Evolutionary conservation across 2,797 vertebrate genomes (phyloP).

Genomic region (Erpetoichthys calabaricus): DNA sequence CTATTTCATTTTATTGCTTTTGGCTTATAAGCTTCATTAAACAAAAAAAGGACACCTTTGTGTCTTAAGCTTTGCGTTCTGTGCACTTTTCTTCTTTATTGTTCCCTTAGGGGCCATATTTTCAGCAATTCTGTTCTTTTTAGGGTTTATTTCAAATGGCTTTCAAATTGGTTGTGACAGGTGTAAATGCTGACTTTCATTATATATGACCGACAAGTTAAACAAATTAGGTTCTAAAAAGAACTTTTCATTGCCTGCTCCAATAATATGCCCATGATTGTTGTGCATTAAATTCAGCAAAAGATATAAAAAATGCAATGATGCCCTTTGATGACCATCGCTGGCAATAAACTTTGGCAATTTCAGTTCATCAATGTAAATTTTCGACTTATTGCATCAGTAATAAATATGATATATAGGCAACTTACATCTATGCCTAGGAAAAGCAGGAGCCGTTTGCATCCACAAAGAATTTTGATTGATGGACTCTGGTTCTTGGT

Average conservation of each 20-base stretch:
- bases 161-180: slow-evolving; percentile 1
- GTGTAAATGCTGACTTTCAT: background rate
- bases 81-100: slow-evolving; percentile 7
- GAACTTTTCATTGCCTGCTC: background rate
- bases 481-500: too few species aligned
- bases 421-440: too few species aligned
- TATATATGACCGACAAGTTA: background rate
- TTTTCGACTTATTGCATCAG: background rate
- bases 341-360: background rate
- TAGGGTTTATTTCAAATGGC: slow-evolving; percentile 2
- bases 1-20: slow-evolving; percentile 10
- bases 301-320: background rate
- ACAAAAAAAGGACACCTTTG: slow-evolving; percentile 10
- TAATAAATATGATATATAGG: background rate
- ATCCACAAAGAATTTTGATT: too few species aligned
- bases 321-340: background rate
- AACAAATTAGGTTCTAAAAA: background rate
- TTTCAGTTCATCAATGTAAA: slow-evolving; percentile 3
- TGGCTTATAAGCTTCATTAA: slow-evolving; percentile 11
- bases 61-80: slow-evolving; percentile 7
- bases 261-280: background rate
- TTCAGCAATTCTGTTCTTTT: slow-evolving; percentile 5
- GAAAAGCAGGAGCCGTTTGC: too few species aligned
- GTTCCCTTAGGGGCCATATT: slow-evolving; percentile 6
- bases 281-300: slow-evolving; percentile 1